Conservation (phyloP, 2,113 vertebrate genomes). For the Oncorhynchus clarkii region DNA sequence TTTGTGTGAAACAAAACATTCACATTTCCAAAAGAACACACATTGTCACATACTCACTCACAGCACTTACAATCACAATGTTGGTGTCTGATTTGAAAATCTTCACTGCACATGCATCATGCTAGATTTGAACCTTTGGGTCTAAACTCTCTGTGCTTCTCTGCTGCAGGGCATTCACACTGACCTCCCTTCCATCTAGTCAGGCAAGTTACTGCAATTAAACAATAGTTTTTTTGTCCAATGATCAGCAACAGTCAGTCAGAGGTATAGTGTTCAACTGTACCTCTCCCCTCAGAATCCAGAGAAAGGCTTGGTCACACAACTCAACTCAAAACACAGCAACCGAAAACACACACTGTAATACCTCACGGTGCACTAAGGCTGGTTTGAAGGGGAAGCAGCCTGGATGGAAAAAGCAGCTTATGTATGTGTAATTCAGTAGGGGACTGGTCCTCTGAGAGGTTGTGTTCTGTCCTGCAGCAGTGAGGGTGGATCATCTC, state of each 20-base stretch:
- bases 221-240: constrained; percentile 1
- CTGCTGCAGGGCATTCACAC: constrained; percentile 33
- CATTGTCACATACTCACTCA: constrained; percentile 62
- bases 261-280: neutral
- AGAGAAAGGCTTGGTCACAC: constrained; percentile 25
- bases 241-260: constrained; percentile 8
- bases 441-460: constrained; percentile 3
- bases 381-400: constrained; percentile 41
- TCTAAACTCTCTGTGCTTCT: constrained; percentile 39
- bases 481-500: neutral
- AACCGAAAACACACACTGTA: constrained; percentile 27
- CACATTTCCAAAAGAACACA: constrained; percentile 63
- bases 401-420: constrained; percentile 31
- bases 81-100: constrained; percentile 36
- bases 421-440: constrained; percentile 15
- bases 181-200: constrained; percentile 14
- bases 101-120: constrained; percentile 73
- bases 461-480: neutral
- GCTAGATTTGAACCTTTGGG: constrained; percentile 64
- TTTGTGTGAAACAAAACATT: constrained; percentile 73
- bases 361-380: constrained; percentile 55
- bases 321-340: constrained; percentile 46
- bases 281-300: constrained; percentile 30
- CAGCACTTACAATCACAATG: constrained; percentile 61
- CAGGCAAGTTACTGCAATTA: constrained; percentile 1